Percentiles rank a stretch among this genome's conserved stretches.
Evolutionary conservation across 2,888 invertebrate species (phyloP).

Genomic region (Platycheirus rosarum): DNA sequence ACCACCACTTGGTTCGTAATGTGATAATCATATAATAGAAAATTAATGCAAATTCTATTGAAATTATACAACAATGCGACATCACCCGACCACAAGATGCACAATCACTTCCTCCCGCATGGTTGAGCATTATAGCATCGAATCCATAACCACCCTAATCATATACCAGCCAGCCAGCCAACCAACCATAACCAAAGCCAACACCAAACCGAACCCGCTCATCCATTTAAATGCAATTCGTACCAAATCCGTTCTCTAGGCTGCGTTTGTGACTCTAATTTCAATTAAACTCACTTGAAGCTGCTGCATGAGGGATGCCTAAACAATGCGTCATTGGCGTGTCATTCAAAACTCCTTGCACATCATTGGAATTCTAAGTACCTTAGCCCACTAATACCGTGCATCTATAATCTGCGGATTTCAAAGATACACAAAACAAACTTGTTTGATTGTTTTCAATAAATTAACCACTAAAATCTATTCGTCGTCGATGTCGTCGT

Average conservation of each 20-base stretch:
- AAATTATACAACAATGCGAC: constrained; percentile 56
- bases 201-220: background rate
- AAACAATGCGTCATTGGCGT: constrained; percentile 47
- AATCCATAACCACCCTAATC: constrained; percentile 21
- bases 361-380: constrained; percentile 55
- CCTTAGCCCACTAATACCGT: background rate
- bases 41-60: constrained; percentile 66
- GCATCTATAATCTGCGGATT: background rate
- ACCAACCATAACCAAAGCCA: background rate
- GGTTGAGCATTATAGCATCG: constrained; percentile 27
- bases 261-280: constrained; percentile 68
- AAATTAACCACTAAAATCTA: constrained; percentile 47
- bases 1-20: constrained; percentile 30
- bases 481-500: constrained; percentile 1
- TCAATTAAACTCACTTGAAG: constrained; percentile 50
- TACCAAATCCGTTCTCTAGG: constrained; percentile 45
- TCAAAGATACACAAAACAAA: constrained; percentile 6
- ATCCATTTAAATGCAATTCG: constrained; percentile 54
- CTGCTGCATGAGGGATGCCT: constrained; percentile 33
- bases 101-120: constrained; percentile 64
- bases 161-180: too few species aligned
- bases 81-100: constrained; percentile 44
- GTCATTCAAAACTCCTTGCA: constrained; percentile 34
- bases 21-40: constrained; percentile 61
- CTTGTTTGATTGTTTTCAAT: constrained; percentile 33